A percentile compares a stretch with the other conserved stretches of the same genome.
Conservation (phyloP, 2,888 invertebrate genomes). For the Pammene aurita region DNA sequence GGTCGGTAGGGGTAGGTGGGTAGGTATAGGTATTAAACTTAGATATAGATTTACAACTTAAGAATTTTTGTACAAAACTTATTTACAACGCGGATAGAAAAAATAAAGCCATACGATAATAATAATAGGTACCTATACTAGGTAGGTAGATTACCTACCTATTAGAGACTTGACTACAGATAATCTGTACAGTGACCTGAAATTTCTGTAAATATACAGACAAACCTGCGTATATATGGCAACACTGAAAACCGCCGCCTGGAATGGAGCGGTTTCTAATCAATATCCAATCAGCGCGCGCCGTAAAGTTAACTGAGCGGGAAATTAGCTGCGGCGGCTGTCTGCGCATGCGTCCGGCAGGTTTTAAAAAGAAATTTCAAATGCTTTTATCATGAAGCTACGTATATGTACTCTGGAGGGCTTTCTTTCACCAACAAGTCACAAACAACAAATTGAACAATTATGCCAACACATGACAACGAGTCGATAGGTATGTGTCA, state of each 20-base stretch:
- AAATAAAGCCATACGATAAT: too few relatives aligned
- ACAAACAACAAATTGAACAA: too few relatives aligned
- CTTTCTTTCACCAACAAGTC: background rate
- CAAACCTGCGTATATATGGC: background rate
- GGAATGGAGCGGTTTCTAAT: slow-evolving; percentile 78
- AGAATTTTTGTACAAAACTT: too few relatives aligned
- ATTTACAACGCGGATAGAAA: too few relatives aligned
- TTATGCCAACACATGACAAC: too few relatives aligned
- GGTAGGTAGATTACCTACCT: too few relatives aligned
- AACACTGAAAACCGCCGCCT: slow-evolving; percentile 64
- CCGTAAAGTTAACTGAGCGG: slow-evolving; percentile 81
- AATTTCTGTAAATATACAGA: background rate
- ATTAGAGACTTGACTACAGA: too few relatives aligned
- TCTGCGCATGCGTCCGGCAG: slow-evolving; percentile 37
- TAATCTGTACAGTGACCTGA: background rate
- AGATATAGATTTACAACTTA: too few relatives aligned
- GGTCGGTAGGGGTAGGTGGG: too few relatives aligned
- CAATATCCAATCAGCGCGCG: slow-evolving; percentile 80
- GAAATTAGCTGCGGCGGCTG: slow-evolving; percentile 74
- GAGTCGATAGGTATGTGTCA: too few relatives aligned
- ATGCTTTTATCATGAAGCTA: slow-evolving; percentile 1
- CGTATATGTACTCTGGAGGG: background rate
- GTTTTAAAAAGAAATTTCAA: slow-evolving; percentile 17
- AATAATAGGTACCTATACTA: background rate
- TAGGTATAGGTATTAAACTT: too few relatives aligned